These are phyloP conservation scores for Misgurnus anguillicaudatus DNA, from an alignment of 2,113 vertebrate genomes.

Conservation along the genomic window DNA sequence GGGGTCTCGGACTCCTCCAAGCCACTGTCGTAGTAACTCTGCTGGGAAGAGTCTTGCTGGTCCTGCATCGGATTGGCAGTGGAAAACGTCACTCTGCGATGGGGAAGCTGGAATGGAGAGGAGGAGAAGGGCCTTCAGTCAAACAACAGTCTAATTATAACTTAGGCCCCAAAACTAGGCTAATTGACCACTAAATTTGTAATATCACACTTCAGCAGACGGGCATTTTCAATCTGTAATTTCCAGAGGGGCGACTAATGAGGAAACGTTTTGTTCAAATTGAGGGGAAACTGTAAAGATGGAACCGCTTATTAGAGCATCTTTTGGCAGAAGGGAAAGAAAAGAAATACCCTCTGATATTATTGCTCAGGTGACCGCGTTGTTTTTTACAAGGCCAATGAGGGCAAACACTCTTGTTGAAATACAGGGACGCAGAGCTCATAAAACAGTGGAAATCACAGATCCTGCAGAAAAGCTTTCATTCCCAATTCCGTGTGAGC, in stretches of 20 bases:
- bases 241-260: conserved; percentile 47
- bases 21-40: conserved; percentile 97
- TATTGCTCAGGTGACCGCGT: conserved; percentile 45
- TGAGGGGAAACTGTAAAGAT: conserved; percentile 42
- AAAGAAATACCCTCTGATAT: conserved; percentile 35
- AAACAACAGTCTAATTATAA: conserved; percentile 48
- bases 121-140: conserved; percentile 42
- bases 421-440: conserved; percentile 58
- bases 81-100: conserved; percentile 98
- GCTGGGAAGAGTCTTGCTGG: conserved; percentile 95
- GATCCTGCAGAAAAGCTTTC: conserved; percentile 73
- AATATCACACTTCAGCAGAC: conserved; percentile 52
- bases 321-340: conserved; percentile 26
- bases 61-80: conserved; percentile 96
- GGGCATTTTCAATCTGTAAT: conserved; percentile 41
- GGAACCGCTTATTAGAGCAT: conserved; percentile 3
- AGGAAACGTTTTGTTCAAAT: conserved; percentile 45
- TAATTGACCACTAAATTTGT: conserved; percentile 59
- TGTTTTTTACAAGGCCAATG: conserved; percentile 46
- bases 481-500: conserved; percentile 52
- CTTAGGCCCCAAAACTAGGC: conserved; percentile 44
- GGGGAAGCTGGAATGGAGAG: conserved; percentile 83
- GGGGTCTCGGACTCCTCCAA: conserved; percentile 98
- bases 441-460: conserved; percentile 75
- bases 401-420: conserved; percentile 36